Evolutionary conservation across 2,797 vertebrate species (phyloP).

Genomic region (Chiloscyllium punctatum): DNA sequence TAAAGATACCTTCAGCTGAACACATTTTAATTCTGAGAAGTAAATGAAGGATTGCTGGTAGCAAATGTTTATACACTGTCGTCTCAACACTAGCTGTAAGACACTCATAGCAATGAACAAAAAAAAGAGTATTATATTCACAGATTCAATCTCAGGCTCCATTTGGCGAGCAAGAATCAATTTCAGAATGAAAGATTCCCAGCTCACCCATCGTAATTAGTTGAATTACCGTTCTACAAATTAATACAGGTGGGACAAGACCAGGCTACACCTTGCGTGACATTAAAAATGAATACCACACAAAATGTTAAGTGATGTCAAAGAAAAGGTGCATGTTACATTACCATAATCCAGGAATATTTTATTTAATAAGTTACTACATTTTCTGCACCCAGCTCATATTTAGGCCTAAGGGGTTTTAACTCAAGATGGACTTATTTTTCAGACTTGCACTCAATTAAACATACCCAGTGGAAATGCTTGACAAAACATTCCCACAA

Average conservation of each 20-base stretch:
- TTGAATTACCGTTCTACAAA: neutral
- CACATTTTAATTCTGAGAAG: neutral
- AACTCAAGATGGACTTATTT: neutral
- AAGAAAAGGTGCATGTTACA: neutral
- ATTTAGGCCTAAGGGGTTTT: neutral
- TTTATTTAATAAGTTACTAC: constrained; percentile 11
- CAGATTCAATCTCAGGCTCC: neutral
- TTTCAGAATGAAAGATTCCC: neutral
- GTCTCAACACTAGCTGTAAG: neutral
- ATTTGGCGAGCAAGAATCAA: neutral
- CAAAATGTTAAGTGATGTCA: constrained; percentile 15
- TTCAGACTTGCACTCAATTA: neutral
- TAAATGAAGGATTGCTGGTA: neutral
- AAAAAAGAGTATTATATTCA: neutral
- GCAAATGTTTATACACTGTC: neutral
- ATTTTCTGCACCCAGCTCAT: neutral
- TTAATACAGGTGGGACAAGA: neutral
- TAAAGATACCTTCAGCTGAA: neutral
- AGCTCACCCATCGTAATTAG: neutral
- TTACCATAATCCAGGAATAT: constrained; percentile 5
- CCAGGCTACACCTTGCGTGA: too few relatives aligned
- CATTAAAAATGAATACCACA: neutral
- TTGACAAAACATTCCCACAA: neutral
- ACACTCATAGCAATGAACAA: too few relatives aligned
- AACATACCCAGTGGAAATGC: neutral